A percentile compares a stretch with the other conserved stretches of the same genome.
These are phyloP conservation scores for Falco berigora DNA, from an alignment of 2,797 vertebrate genomes.

Conservation along the genomic window DNA sequence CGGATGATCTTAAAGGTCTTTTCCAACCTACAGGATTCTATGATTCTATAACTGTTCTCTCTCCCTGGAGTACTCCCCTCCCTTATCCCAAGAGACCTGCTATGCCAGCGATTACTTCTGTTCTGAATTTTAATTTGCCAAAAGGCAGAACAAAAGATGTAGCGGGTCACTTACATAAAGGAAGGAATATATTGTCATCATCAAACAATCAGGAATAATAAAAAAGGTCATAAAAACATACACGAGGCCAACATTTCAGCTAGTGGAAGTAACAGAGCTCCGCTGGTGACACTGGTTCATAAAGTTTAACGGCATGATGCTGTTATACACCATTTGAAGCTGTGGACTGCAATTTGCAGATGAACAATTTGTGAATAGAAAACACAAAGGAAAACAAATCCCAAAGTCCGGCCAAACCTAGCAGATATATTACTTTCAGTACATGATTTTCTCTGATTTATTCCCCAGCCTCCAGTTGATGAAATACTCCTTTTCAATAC, in stretches of 20 bases:
- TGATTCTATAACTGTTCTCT: background rate
- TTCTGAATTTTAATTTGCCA: background rate
- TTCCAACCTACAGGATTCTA: background rate
- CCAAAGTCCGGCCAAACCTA: background rate
- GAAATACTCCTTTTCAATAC: background rate
- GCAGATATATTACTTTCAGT: background rate
- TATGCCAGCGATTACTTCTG: background rate
- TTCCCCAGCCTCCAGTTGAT: background rate
- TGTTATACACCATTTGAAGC: background rate
- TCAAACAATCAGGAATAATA: background rate
- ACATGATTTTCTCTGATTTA: background rate
- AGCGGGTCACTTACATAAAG: background rate
- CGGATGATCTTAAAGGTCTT: background rate
- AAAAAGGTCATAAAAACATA: slow-evolving; percentile 34
- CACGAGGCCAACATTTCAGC: background rate
- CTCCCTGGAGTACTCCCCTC: background rate
- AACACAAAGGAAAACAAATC: background rate
- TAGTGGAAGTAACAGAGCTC: background rate
- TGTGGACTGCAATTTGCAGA: background rate
- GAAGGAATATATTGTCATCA: slow-evolving; percentile 10
- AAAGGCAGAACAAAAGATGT: background rate
- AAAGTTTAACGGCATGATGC: background rate
- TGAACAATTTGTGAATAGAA: background rate
- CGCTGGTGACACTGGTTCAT: background rate
- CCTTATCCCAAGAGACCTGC: background rate